Evolutionary conservation across 1,140 invertebrate genomes (phyloP).

Genomic region (Aethina tumida): DNA sequence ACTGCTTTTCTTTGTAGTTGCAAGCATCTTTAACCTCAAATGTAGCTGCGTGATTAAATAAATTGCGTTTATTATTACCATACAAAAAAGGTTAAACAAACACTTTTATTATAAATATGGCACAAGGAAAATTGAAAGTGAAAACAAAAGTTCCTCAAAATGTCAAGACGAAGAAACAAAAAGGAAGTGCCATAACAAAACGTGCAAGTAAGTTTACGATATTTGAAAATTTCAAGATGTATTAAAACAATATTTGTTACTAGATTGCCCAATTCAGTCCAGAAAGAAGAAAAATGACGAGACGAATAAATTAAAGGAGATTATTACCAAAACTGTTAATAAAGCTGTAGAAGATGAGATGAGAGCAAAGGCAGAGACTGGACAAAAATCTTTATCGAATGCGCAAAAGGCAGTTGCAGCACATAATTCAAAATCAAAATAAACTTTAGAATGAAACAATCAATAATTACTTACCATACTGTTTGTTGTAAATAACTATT

Average conservation of each 20-base stretch:
- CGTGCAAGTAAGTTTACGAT: constrained; percentile 38
- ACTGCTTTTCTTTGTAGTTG: too few relatives aligned
- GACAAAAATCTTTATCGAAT: constrained; percentile 39
- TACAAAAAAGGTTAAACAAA: too few relatives aligned
- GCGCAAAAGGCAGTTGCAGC: constrained; percentile 41
- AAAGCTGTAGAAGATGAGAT: constrained; percentile 50
- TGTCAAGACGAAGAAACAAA: constrained; percentile 40
- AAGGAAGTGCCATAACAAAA: constrained; percentile 38
- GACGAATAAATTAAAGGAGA: constrained; percentile 48
- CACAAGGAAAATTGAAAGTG: constrained; percentile 50
- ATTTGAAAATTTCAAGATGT: background rate
- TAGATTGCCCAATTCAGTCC: constrained; percentile 49
- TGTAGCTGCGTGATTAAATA: too few relatives aligned
- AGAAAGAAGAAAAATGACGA: constrained; percentile 50
- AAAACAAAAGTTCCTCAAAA: constrained; percentile 43
- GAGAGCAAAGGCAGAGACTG: constrained; percentile 42
- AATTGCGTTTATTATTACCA: too few relatives aligned
- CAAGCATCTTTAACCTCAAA: too few relatives aligned
- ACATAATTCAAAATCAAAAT: constrained; percentile 17
- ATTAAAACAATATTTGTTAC: background rate
- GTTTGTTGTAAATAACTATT: too few relatives aligned
- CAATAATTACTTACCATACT: too few relatives aligned
- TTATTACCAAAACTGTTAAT: constrained; percentile 51
- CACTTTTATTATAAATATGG: too few relatives aligned
- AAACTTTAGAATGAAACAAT: too few relatives aligned